Base-by-base conservation (phyloP, 2,113 vertebrate species). In the Melanocharis versteri region DNA sequence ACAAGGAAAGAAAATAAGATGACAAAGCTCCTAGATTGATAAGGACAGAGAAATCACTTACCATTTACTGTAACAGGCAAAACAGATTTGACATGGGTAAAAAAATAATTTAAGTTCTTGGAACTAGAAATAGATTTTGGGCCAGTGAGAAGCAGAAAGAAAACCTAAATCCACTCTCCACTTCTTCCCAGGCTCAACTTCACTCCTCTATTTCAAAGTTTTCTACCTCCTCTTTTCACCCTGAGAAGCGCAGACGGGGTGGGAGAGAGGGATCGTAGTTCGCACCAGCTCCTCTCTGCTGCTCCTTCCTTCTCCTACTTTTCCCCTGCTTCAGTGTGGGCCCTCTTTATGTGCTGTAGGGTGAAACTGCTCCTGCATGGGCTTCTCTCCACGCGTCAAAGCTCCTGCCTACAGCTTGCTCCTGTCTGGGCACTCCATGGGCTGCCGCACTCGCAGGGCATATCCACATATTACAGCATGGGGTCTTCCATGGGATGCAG, bases 381-480 rank as follows among this genome's bases (percentile, higher is more conserved):
- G 31, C 22, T 77, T 4, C 31, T n/a, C 57, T 83, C 62, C 26
- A 11, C 3, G 1, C 5, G 7, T 35, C 2, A 2, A 13, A 37
- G 10, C 8, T 75, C 42, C 39, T 68, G 20, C 51, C 42, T 7
- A 10, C 13, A 72, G 5, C 31, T 53, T 69, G 18, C 13, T 73
- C 10, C 28, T 50, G 13, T 44, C 3, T 5, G 10, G 15, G 31
- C 10, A 10, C 13, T 64, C 22, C 17, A 14, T 30, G 30, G 27
- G 9, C 53, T 68, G 40, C 8, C 31, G 21, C 30, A 31, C 17
- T 51, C 48, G 30, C 17, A 51, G 47, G 27, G 8, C 2, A 33
- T 15, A 61, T 11, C 21, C 26, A 27, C 15, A 10, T 9, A 3
- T 11, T 42, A 20, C 0, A 2, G 22, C 3, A 0, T 8, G 21